These are phyloP conservation scores for Sussaba pulchella DNA, from an alignment of 2,888 invertebrate species.

Conservation along the genomic window DNA sequence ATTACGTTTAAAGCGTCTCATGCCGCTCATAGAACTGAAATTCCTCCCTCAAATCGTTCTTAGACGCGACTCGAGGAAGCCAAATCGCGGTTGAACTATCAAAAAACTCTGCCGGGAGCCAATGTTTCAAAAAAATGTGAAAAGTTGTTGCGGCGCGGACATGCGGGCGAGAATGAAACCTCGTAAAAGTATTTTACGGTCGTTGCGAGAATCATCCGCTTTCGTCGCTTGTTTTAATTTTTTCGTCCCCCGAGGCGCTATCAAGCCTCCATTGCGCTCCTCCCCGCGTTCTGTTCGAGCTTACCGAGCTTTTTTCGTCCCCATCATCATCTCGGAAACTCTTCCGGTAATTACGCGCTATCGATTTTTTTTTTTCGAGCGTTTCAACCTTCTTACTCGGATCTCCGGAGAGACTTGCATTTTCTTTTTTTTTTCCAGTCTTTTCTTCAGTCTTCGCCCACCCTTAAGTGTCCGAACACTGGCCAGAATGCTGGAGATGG, in stretches of 20 bases:
- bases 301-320: neutral
- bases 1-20: neutral
- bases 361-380: conserved; percentile 19
- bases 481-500: neutral
- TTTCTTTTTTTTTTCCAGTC: neutral
- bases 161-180: neutral
- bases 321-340: conserved; percentile 2
- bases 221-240: conserved; percentile 1
- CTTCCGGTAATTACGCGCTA: conserved; percentile 25
- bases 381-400: conserved; percentile 15
- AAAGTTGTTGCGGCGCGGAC: conserved; percentile 22
- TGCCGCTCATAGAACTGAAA: neutral
- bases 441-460: neutral
- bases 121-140: neutral
- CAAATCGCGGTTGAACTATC: conserved; percentile 39
- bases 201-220: conserved; percentile 12
- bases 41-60: neutral
- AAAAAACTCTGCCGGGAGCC: neutral
- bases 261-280: neutral
- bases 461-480: neutral
- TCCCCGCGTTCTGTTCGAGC: neutral
- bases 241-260: neutral
- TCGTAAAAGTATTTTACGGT: conserved; percentile 28
- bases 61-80: neutral
- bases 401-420: neutral